Percentiles rank a stretch among this genome's conserved stretches.
These are phyloP conservation scores for Oligia latruncula DNA, from an alignment of 2,888 invertebrate species.

Conservation along the genomic window DNA sequence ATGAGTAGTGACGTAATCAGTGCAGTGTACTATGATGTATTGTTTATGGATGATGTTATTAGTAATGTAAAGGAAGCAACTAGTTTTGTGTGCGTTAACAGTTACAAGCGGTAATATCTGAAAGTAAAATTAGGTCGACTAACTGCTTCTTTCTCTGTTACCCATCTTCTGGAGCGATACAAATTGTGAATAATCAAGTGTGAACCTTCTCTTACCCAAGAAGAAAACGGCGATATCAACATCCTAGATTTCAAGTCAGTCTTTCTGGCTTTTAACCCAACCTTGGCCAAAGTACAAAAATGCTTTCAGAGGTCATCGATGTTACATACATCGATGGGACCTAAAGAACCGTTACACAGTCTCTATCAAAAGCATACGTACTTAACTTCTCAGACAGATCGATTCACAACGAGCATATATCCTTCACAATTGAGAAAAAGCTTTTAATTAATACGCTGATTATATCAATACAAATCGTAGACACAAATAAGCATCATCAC, in stretches of 20 bases:
- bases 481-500: background rate
- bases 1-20: conserved; percentile 26
- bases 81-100: background rate
- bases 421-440: background rate
- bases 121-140: background rate
- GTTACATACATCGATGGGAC: background rate
- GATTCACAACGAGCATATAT: background rate
- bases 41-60: background rate
- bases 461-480: background rate
- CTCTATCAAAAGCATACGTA: background rate
- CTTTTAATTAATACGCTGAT: background rate
- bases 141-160: background rate
- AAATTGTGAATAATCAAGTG: background rate
- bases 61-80: background rate
- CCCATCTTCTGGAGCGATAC: background rate
- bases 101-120: background rate
- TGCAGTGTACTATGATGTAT: background rate
- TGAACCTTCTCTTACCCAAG: background rate
- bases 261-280: background rate
- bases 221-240: background rate
- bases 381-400: background rate
- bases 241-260: background rate
- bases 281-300: background rate
- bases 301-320: background rate
- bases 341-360: background rate